phyloP scores from a whole-genome alignment of 2,113 vertebrate genomes.

The Mirza zaza region DNA sequence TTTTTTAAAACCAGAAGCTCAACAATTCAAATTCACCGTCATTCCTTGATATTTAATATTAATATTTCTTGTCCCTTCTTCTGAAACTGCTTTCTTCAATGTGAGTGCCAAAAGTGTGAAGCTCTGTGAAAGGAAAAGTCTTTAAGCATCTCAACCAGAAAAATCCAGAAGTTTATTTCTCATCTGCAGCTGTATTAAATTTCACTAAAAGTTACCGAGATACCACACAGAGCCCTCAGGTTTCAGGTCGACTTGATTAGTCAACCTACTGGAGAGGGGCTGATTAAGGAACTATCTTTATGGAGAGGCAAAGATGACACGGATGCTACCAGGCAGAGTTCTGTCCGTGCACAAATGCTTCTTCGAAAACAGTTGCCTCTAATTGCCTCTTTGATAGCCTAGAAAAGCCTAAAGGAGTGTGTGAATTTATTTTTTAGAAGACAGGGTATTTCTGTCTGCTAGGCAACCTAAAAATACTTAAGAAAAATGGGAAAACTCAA shows the following conservation, averaged over 20 bases:
- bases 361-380: not conserved
- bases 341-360: not conserved
- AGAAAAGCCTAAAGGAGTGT: not conserved
- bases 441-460: not conserved
- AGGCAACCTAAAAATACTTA: not conserved
- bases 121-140: not conserved
- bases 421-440: not conserved
- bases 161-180: not conserved
- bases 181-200: not conserved
- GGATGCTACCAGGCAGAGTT: not conserved
- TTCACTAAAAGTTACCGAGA: not conserved
- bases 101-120: not conserved
- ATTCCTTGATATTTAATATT: not conserved
- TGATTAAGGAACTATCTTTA: not conserved
- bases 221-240: not conserved
- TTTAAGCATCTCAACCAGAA: not conserved
- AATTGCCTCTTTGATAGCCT: not conserved
- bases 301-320: not conserved
- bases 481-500: not conserved
- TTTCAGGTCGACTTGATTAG: not conserved
- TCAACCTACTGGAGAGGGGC: not conserved
- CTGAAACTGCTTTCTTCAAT: not conserved
- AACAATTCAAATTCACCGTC: not conserved
- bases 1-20: not conserved
- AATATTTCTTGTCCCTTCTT: not conserved